Conservation (phyloP, 2,113 vertebrate species). For the Charadrius vociferus region DNA sequence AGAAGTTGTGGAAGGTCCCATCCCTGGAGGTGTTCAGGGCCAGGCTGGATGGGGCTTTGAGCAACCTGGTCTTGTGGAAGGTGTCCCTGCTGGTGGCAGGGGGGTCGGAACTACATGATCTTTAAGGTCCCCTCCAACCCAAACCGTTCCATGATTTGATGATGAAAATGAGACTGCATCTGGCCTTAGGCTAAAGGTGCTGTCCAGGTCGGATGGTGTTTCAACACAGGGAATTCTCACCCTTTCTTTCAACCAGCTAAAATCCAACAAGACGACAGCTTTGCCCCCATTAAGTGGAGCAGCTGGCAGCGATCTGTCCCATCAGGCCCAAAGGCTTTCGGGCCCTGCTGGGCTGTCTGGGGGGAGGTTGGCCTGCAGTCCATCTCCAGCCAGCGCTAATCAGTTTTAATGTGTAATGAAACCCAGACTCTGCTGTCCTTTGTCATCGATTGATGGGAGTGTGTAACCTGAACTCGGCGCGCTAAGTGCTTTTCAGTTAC, state of each 20-base stretch:
- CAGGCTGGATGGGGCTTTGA: neutral
- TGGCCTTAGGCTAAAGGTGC: neutral
- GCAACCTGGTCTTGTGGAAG: neutral
- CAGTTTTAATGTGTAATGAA: neutral
- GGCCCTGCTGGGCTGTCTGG: neutral
- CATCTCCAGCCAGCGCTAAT: neutral
- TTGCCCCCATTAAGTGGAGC: neutral
- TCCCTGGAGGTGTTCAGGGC: neutral
- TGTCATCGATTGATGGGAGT: fast-evolving
- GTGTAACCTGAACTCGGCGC: neutral
- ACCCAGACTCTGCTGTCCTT: too few relatives aligned
- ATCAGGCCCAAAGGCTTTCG: neutral
- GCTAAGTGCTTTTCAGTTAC: neutral
- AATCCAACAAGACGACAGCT: neutral
- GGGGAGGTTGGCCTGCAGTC: neutral
- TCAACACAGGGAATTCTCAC: too few relatives aligned
- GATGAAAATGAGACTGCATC: neutral
- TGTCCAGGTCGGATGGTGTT: fast-evolving
- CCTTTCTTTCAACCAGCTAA: neutral
- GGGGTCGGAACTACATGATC: neutral
- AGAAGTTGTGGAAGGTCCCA: neutral
- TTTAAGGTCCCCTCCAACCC: neutral
- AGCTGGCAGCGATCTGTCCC: neutral
- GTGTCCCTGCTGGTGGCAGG: neutral
- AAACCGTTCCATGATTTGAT: neutral